Evolutionary conservation across 2,797 vertebrate species (phyloP).

Genomic region (Lophotriccus pileatus): DNA sequence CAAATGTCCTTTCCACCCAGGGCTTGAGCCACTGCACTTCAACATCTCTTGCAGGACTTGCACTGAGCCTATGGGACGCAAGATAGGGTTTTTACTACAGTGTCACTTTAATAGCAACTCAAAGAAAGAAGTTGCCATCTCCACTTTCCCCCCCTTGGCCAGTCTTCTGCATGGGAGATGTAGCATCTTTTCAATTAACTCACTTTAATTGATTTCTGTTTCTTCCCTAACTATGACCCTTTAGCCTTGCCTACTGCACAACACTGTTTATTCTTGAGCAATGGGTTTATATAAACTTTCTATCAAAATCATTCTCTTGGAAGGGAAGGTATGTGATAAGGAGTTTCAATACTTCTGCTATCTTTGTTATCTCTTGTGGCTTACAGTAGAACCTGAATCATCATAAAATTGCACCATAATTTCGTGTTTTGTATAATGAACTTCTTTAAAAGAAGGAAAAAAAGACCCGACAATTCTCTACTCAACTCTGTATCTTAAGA

Average conservation of each 20-base stretch:
- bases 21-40: neutral
- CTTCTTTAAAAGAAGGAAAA: constrained; percentile 2
- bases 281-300: constrained; percentile 4
- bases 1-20: neutral
- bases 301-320: neutral
- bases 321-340: constrained; percentile 16
- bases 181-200: neutral
- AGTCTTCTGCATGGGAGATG: neutral
- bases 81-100: neutral
- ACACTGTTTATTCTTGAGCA: neutral
- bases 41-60: rapidly evolving
- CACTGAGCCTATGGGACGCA: neutral
- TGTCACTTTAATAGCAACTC: neutral
- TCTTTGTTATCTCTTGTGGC: neutral
- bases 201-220: neutral
- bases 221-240: neutral
- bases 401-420: neutral
- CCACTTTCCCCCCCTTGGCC: neutral
- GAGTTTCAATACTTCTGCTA: constrained; percentile 35
- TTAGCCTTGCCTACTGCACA: neutral
- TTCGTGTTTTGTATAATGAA: neutral
- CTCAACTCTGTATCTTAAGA: neutral
- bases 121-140: neutral
- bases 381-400: constrained; percentile 9
- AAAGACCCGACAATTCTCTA: neutral